These are phyloP conservation scores for Fopius arisanus DNA, from an alignment of 1,140 invertebrate genomes.

Conservation along the genomic window DNA sequence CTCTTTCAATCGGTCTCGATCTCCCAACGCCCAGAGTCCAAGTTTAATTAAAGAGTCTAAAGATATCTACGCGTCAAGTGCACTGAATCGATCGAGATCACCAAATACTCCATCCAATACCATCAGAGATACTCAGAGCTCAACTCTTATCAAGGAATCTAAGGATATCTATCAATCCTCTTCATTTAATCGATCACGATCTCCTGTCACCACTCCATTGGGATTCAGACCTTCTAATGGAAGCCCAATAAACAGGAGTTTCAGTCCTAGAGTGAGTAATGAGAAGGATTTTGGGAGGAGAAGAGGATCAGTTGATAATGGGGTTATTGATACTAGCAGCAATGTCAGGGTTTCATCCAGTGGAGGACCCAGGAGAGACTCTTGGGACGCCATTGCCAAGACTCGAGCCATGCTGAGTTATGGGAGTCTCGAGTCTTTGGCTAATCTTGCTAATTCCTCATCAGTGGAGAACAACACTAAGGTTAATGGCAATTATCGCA, in stretches of 20 bases:
- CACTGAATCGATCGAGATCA: slow-evolving; percentile 35
- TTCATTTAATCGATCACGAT: slow-evolving; percentile 51
- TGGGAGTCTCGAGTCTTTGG: slow-evolving; percentile 72
- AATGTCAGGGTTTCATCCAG: slow-evolving; percentile 73
- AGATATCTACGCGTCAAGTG: slow-evolving; percentile 35
- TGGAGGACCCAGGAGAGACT: slow-evolving; percentile 72
- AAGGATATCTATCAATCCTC: slow-evolving; percentile 56
- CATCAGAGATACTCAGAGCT: slow-evolving; percentile 31
- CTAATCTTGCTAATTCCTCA: slow-evolving; percentile 69
- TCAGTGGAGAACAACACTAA: slow-evolving; percentile 24
- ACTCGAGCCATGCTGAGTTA: slow-evolving; percentile 77
- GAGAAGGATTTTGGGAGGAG: slow-evolving; percentile 56
- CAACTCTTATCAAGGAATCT: slow-evolving; percentile 53
- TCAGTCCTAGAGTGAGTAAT: slow-evolving; percentile 57
- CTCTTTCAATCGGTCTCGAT: slow-evolving; percentile 53
- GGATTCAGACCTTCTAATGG: slow-evolving; percentile 38
- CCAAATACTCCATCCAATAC: slow-evolving; percentile 20
- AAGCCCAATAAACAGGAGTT: slow-evolving; percentile 55
- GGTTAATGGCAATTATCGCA: slow-evolving; percentile 41
- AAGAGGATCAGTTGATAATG: slow-evolving; percentile 49
- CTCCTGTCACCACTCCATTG: slow-evolving; percentile 51
- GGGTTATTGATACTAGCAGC: slow-evolving; percentile 72
- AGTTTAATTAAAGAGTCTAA: slow-evolving; percentile 44
- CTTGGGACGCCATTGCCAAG: slow-evolving; percentile 83
- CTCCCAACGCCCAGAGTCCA: slow-evolving; percentile 51